phyloP scores from a whole-genome alignment of 2,888 invertebrate genomes.

The Apamea crenata region DNA sequence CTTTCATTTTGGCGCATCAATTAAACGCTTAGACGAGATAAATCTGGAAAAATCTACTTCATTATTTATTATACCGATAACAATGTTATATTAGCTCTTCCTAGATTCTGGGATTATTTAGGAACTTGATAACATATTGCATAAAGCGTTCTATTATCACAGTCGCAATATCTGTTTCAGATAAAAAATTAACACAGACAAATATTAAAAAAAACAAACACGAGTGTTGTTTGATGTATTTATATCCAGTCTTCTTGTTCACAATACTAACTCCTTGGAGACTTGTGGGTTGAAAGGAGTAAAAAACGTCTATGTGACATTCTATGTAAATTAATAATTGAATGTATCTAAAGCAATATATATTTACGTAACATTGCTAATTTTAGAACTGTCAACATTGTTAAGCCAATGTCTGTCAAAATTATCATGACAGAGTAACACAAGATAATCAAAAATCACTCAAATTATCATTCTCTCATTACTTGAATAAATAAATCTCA shows the following conservation, averaged over 20 bases:
- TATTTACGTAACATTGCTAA: background rate
- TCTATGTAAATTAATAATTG: no score
- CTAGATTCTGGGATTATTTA: background rate
- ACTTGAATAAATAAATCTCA: constrained; percentile 20
- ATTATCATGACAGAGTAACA: background rate
- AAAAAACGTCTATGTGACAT: no score
- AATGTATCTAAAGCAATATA: no score
- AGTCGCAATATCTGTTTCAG: background rate
- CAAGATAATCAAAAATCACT: constrained; percentile 10
- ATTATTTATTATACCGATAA: constrained; percentile 29
- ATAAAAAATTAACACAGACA: background rate
- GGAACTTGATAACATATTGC: background rate
- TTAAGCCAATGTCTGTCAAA: background rate
- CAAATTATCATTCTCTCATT: no score
- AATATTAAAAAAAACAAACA: constrained; percentile 1
- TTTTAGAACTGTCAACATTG: constrained; percentile 20
- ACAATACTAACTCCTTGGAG: no score
- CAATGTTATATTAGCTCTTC: background rate
- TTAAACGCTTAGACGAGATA: constrained; percentile 45
- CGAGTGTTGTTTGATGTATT: background rate
- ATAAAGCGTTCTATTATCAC: background rate
- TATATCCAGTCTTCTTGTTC: no score
- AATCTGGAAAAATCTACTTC: constrained; percentile 11
- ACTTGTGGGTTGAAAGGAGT: no score
- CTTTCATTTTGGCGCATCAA: constrained; percentile 54